Evolutionary conservation across 1,140 invertebrate genomes (phyloP).

Genomic region (Pectinophora gossypiella): DNA sequence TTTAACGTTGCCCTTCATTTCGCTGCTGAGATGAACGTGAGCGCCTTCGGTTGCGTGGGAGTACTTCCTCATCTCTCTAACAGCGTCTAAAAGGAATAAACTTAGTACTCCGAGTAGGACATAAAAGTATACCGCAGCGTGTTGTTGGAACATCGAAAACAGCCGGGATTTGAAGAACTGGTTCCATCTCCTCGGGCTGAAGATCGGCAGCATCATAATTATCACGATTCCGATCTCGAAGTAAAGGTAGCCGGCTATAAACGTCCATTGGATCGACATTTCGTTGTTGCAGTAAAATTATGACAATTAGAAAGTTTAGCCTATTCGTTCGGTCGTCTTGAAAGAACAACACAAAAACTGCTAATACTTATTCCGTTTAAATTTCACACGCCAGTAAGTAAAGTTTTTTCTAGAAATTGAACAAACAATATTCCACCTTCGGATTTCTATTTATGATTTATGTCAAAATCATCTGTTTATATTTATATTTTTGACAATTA

Average conservation of each 20-base stretch:
- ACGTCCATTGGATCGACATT: constrained; percentile 68
- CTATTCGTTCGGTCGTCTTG: no score
- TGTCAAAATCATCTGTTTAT: constrained; percentile 2
- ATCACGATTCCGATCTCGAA: constrained; percentile 57
- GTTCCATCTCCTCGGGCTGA: constrained; percentile 59
- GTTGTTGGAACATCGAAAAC: constrained; percentile 42
- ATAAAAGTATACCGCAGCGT: constrained; percentile 57
- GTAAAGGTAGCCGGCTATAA: constrained; percentile 62
- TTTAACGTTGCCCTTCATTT: constrained; percentile 61
- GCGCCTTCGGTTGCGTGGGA: constrained; percentile 30
- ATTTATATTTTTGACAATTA: background rate
- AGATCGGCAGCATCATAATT: constrained; percentile 57
- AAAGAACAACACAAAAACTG: no score
- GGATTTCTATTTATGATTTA: background rate
- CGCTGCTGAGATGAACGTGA: constrained; percentile 36
- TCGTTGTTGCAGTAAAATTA: no score
- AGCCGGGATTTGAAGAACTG: constrained; percentile 56
- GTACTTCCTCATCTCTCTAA: constrained; percentile 68
- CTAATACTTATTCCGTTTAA: no score
- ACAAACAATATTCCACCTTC: background rate
- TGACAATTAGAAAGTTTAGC: no score
- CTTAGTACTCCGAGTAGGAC: constrained; percentile 46
- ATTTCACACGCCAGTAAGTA: no score
- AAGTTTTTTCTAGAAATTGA: background rate
- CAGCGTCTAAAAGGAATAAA: constrained; percentile 57